A percentile compares a stretch with the other conserved stretches of the same genome.
Evolutionary conservation across 2,888 invertebrate species (phyloP).

Genomic region (Dryocosmus kuriphilus): DNA sequence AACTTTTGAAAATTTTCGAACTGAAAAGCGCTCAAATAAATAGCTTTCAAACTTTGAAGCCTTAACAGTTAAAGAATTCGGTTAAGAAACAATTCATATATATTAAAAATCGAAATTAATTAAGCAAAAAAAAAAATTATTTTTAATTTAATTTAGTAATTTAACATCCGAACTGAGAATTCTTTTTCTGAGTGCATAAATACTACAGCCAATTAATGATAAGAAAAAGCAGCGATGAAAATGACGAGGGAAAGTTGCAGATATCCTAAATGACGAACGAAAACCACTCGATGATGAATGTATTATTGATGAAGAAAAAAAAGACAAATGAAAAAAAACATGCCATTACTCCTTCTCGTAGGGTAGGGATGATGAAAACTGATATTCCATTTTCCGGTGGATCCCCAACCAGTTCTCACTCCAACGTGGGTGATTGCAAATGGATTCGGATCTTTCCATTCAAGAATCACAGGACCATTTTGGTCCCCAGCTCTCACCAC

Average conservation of each 20-base stretch:
- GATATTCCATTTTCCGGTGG: slow-evolving; percentile 83
- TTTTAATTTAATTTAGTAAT: no score
- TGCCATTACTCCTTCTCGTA: slow-evolving; percentile 44
- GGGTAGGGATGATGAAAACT: slow-evolving; percentile 64
- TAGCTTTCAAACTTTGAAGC: no score
- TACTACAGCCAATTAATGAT: neutral
- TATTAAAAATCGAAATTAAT: neutral
- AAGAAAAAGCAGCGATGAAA: neutral
- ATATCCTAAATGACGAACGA: slow-evolving; percentile 19
- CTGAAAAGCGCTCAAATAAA: no score
- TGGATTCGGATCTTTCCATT: slow-evolving; percentile 82
- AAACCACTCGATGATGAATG: slow-evolving; percentile 46
- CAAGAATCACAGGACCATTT: slow-evolving; percentile 79
- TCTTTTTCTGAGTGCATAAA: neutral
- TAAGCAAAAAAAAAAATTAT: no score
- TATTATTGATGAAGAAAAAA: slow-evolving; percentile 37
- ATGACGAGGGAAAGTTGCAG: neutral
- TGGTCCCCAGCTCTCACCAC: slow-evolving; percentile 78
- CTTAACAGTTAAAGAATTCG: no score
- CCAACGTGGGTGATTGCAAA: slow-evolving; percentile 83
- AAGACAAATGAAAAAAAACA: slow-evolving; percentile 28
- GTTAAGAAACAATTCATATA: no score
- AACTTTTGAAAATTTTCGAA: no score
- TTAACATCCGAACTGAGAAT: no score
- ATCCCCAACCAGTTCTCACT: slow-evolving; percentile 83